phyloP scores from a whole-genome alignment of 2,113 vertebrate genomes.

The Laticauda colubrina region DNA sequence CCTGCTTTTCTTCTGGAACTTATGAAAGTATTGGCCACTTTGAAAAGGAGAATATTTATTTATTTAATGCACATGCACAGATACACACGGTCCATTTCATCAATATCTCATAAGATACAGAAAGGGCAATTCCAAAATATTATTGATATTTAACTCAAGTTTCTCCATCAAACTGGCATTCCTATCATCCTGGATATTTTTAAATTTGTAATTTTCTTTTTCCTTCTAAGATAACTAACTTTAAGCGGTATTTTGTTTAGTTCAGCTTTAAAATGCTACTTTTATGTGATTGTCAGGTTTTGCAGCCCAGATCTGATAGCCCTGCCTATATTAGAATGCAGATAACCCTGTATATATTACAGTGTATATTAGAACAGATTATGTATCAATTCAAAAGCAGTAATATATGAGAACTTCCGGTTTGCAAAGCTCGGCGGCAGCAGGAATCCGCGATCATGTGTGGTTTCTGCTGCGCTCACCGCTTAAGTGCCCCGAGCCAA shows the following conservation, averaged over 20 bases:
- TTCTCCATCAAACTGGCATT: not conserved
- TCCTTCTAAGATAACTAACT: not conserved
- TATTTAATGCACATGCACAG: not conserved
- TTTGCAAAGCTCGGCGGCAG: too few species aligned
- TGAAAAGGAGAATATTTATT: not conserved
- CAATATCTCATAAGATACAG: not conserved
- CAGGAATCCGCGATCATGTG: too few species aligned
- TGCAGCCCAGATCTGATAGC: not conserved
- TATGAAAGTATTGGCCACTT: not conserved
- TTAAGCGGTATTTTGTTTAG: not conserved
- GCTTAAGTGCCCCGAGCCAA: too few species aligned
- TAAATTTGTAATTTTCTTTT: not conserved
- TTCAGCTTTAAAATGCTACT: not conserved
- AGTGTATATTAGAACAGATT: too few species aligned
- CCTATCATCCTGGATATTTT: not conserved
- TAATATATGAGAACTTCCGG: too few species aligned
- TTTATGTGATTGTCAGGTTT: not conserved
- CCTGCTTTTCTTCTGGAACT: not conserved
- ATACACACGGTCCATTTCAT: not conserved
- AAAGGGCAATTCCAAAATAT: not conserved
- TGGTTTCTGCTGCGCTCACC: too few species aligned
- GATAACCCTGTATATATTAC: too few species aligned
- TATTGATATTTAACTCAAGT: not conserved
- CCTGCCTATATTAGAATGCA: not conserved
- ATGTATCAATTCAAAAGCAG: not conserved